Evolutionary conservation across 2,888 invertebrate species (phyloP).

Genomic region (Phyllotreta striolata): DNA sequence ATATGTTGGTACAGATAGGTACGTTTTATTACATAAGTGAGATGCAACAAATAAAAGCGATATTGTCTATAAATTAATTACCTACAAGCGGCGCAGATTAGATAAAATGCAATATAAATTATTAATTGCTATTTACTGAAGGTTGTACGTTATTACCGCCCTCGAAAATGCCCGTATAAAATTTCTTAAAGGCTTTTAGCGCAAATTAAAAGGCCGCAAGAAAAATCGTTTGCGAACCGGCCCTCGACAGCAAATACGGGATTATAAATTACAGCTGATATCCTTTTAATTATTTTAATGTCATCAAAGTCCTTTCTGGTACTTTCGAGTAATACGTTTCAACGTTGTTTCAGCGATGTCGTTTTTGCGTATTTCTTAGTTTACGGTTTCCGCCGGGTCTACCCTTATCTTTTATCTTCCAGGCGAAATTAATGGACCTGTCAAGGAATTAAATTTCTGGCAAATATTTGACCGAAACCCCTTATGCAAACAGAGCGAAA

Average conservation of each 20-base stretch:
- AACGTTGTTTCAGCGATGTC: conserved; percentile 27
- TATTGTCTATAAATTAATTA: no score
- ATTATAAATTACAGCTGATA: conserved; percentile 30
- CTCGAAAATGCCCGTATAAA: no score
- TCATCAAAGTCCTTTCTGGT: conserved; percentile 34
- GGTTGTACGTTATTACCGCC: no score
- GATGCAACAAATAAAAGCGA: conserved; percentile 9
- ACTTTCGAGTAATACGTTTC: conserved; percentile 38
- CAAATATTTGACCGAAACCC: conserved; percentile 34
- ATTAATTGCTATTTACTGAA: no score
- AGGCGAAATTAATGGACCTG: conserved; percentile 41
- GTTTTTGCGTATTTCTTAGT: conserved; percentile 41
- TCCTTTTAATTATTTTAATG: conserved; percentile 31
- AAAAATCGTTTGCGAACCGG: conserved; percentile 20
- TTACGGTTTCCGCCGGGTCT: conserved; percentile 25
- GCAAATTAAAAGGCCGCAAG: conserved; percentile 18
- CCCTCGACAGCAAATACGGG: conserved; percentile 3
- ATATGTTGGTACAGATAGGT: conserved; percentile 18
- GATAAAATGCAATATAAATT: no score
- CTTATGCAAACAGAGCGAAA: conserved; percentile 25
- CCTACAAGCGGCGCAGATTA: no score
- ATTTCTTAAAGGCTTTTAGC: conserved; percentile 9
- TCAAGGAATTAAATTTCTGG: conserved; percentile 36
- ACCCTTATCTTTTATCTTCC: conserved; percentile 35
- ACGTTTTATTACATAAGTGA: conserved; percentile 21